Conservation (phyloP, 2,113 vertebrate species). For the Sturnus vulgaris region DNA sequence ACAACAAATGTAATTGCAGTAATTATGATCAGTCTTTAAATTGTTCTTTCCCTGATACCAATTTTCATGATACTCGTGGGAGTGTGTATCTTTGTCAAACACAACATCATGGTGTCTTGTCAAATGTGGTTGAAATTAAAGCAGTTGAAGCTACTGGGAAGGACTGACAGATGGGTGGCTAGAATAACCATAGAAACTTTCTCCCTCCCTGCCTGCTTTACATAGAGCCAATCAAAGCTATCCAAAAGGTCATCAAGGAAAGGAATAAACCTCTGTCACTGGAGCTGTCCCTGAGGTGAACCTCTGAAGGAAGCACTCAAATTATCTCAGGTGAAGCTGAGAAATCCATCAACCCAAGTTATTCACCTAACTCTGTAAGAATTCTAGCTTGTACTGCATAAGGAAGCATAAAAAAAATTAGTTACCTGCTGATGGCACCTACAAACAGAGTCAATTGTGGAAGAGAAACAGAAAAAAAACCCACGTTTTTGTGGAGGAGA, state of each 20-base stretch:
- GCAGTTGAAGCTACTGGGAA: background rate
- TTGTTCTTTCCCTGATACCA: background rate
- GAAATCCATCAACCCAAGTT: background rate
- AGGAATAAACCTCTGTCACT: background rate
- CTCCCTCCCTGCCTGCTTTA: background rate
- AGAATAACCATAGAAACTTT: background rate
- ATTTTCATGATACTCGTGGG: slow-evolving; percentile 8
- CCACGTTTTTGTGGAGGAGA: background rate
- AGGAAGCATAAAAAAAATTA: background rate
- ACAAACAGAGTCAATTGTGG: background rate
- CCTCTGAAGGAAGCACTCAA: background rate
- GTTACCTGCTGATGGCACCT: background rate
- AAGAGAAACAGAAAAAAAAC: background rate
- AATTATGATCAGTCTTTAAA: slow-evolving; percentile 33
- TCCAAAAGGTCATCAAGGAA: background rate
- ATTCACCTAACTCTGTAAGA: background rate
- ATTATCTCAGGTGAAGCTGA: background rate
- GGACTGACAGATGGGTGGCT: background rate
- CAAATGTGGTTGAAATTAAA: slow-evolving; percentile 20
- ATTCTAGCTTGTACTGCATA: background rate
- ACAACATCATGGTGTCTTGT: background rate
- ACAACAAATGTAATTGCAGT: slow-evolving; percentile 36
- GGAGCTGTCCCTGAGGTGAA: background rate
- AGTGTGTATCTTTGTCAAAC: slow-evolving; percentile 16
- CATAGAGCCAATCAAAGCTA: background rate